phyloP scores from a whole-genome alignment of 92 coral and sea anemone genomes.

The Phenganax stokvisi region DNA sequence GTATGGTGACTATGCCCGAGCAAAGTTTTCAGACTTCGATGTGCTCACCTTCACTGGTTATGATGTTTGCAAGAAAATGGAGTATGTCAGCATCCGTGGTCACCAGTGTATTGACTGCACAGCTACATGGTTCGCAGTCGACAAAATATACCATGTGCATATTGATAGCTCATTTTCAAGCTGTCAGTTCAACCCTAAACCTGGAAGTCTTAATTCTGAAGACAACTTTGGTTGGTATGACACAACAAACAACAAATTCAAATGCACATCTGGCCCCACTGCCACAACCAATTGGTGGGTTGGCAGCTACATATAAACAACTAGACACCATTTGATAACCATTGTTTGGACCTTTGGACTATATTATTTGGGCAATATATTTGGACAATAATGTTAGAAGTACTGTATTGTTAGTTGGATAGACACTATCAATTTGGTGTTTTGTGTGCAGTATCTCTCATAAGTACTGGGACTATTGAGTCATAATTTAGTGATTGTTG shows the following conservation, averaged over 20 bases:
- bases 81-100: slow-evolving; percentile 15
- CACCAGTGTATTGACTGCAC: slow-evolving; percentile 12
- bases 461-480: no score
- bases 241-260: slow-evolving; percentile 5
- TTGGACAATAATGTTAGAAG: no score
- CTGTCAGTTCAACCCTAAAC: neutral
- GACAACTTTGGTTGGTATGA: slow-evolving; percentile 19
- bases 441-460: no score
- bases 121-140: slow-evolving; percentile 10
- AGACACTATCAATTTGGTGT: no score
- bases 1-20: slow-evolving; percentile 1
- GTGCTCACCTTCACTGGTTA: neutral
- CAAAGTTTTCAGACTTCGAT: neutral
- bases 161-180: slow-evolving; percentile 6
- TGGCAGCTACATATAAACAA: slow-evolving; percentile 4
- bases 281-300: slow-evolving; percentile 22
- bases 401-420: no score
- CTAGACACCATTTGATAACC: neutral
- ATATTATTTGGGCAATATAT: no score
- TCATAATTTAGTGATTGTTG: no score
- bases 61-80: slow-evolving; percentile 23
- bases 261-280: neutral
- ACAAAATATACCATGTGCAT: neutral
- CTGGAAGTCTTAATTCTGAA: neutral
- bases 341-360: no score